Evolutionary conservation across 2,888 invertebrate genomes (phyloP).

Genomic region (Abrostola tripartita): DNA sequence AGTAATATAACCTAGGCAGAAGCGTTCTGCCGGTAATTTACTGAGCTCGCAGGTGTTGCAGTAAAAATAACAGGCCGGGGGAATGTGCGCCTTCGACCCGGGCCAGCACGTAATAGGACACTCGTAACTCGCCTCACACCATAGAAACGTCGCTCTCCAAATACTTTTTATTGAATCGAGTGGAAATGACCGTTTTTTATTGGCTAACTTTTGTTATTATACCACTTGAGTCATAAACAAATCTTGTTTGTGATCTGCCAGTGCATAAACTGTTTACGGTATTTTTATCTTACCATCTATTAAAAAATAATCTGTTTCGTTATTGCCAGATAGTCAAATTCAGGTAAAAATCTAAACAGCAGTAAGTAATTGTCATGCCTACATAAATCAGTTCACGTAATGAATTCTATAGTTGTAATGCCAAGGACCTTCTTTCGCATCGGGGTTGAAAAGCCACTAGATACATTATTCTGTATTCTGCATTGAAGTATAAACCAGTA

Average conservation of each 20-base stretch:
- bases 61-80: conserved; percentile 61
- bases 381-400: no score
- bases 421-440: no score
- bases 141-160: conserved; percentile 50
- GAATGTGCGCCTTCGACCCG: conserved; percentile 53
- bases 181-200: conserved; percentile 21
- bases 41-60: conserved; percentile 70
- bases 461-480: conserved; percentile 19
- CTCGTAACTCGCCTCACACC: conserved; percentile 57
- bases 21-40: conserved; percentile 60
- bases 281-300: no score
- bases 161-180: conserved; percentile 32
- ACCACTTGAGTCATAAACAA: conserved; percentile 7
- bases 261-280: no score
- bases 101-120: conserved; percentile 56
- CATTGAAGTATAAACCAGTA: conserved; percentile 47
- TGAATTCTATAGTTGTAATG: no score
- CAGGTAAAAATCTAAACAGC: no score
- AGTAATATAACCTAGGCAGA: conserved; percentile 40
- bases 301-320: no score
- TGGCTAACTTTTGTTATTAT: conserved; percentile 20
- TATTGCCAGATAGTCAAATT: no score
- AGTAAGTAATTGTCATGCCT: no score
- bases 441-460: neutral
- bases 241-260: conserved; percentile 12